phyloP scores from a whole-genome alignment of 1,140 invertebrate species.

The Arion vulgaris region DNA sequence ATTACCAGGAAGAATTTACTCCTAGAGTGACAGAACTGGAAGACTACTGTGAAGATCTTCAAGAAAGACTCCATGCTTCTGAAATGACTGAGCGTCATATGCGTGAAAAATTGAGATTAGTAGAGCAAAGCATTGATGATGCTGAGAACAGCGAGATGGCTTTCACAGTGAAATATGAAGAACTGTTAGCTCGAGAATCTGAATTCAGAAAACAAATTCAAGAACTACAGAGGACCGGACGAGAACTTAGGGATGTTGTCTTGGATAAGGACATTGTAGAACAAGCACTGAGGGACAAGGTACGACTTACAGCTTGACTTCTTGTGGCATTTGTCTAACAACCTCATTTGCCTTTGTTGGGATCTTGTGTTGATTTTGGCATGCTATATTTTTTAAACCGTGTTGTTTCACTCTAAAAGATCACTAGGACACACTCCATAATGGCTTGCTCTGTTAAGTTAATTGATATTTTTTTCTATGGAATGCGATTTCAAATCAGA shows the following conservation, averaged over 20 bases:
- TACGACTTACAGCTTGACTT: constrained; percentile 40
- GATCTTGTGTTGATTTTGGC: constrained; percentile 13
- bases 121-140: constrained; percentile 63
- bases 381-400: constrained; percentile 1
- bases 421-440: background rate
- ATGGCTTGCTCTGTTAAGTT: background rate
- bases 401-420: background rate
- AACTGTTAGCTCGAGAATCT: constrained; percentile 48
- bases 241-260: constrained; percentile 62
- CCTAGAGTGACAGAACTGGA: constrained; percentile 55
- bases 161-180: constrained; percentile 56
- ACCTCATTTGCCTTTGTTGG: background rate
- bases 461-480: no score
- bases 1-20: constrained; percentile 46
- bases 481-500: background rate
- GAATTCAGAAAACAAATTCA: constrained; percentile 54
- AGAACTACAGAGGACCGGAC: constrained; percentile 54
- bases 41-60: constrained; percentile 58
- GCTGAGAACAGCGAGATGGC: constrained; percentile 58
- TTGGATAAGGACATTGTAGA: constrained; percentile 63
- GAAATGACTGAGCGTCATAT: constrained; percentile 58
- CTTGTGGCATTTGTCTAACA: constrained; percentile 21
- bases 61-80: constrained; percentile 55
- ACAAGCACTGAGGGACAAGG: constrained; percentile 60
- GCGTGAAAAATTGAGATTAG: constrained; percentile 60